These are phyloP conservation scores for Tanypteryx hageni DNA, from an alignment of 2,888 invertebrate species.

Conservation along the genomic window DNA sequence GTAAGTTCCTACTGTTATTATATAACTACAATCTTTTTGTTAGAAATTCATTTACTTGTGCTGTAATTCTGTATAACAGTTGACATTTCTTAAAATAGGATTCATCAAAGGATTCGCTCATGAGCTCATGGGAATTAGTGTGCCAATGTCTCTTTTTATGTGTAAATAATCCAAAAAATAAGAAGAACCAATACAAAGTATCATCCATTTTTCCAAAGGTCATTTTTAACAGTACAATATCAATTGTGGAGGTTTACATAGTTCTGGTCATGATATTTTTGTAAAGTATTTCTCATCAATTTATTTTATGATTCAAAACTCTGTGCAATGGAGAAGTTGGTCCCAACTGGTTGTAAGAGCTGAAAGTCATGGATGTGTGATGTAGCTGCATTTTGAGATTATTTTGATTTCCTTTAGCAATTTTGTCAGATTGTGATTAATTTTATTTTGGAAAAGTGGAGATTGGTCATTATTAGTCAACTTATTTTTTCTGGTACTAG, in stretches of 20 bases:
- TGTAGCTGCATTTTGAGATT: too few species aligned
- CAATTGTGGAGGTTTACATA: not conserved
- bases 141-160: not conserved
- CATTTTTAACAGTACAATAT: not conserved
- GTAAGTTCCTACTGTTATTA: not conserved
- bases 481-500: too few species aligned
- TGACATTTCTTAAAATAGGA: not conserved
- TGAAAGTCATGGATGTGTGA: not conserved
- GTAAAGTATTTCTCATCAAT: not conserved
- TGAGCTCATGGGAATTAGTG: not conserved
- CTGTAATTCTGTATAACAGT: not conserved
- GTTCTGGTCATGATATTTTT: not conserved
- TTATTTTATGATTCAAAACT: not conserved
- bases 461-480: too few species aligned
- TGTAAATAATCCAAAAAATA: slow-evolving; percentile 45
- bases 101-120: not conserved
- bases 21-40: not conserved
- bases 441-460: too few species aligned
- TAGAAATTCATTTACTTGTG: not conserved
- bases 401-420: too few species aligned
- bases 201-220: slow-evolving; percentile 4
- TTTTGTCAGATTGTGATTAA: too few species aligned
- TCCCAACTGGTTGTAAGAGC: not conserved
- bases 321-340: not conserved
- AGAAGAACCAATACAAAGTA: slow-evolving; percentile 11